Evolutionary conservation across 2,797 vertebrate genomes (phyloP), one percentile per base, ranked within the genome.

Genomic region (Strix occidentalis): DNA sequence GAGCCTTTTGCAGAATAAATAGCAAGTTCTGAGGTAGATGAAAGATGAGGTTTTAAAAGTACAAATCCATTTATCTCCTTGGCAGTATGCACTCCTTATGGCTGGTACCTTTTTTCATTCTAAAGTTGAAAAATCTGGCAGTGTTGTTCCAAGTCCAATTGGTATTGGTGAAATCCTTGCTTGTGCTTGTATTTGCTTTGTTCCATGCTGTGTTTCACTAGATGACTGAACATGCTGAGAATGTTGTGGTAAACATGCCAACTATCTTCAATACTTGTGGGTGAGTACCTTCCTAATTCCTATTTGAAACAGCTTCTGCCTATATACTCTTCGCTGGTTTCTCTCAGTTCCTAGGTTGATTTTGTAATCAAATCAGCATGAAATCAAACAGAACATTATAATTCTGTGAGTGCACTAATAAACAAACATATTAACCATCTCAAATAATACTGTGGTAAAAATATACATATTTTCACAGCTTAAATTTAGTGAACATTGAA

Each of bases 401-500:
- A 86, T 91, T 76, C 43, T 90, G 51, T 35, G 19, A 85, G 5
- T 66, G 21, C 5, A 28, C 13, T 89, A 78, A 70, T 80, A 92
- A 90, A 87, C 17, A 90, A 75, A 66, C 18, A 35, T 8, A 33
- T 24, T 76, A 78, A 65, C 18, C 15, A 21, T 78, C 33, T 90
- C n/a, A 93, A 75, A 82, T 93, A 90, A 50, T 78, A 78, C 15
- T 46, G 45, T 5, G 60, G 21, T 93, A 56, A 93, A 96, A 97
- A 94, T 19, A 87, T 37, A 68, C 18, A 7, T 68, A 54, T 65
- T 77, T 71, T 84, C 68, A 92, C 63, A n/a, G 33, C 64, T 89
- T 92, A 90, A 68, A 64, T 64, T 95, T 83, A 75, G 16, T 46
- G 35, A 96, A 80, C 54, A 20, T 24, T 84, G 70, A 70, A 19